Conservation (phyloP, 30 jellyfish, hydroid and myxozoan species). For the Aurelia aurita complex sp. Pacific region DNA sequence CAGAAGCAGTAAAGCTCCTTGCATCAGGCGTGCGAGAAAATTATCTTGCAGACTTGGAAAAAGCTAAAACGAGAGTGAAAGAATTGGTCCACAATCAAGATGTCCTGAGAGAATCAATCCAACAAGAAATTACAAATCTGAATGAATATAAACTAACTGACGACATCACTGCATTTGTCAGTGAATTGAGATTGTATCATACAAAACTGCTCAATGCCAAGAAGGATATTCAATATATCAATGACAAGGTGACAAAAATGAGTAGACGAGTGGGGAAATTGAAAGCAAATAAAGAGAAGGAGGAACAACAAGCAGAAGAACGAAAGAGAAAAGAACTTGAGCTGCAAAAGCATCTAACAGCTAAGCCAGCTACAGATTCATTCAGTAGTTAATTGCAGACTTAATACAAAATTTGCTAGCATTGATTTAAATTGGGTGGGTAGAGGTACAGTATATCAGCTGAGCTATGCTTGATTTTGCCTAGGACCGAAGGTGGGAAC, state of each 20-base stretch:
- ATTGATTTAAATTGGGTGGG: neutral
- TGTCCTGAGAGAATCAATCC: slow-evolving; percentile 64
- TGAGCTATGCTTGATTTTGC: too few relatives aligned
- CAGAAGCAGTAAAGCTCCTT: neutral
- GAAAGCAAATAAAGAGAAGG: slow-evolving; percentile 45
- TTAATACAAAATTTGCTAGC: neutral
- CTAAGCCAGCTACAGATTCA: slow-evolving; percentile 72
- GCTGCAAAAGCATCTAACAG: slow-evolving; percentile 69
- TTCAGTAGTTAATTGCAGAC: slow-evolving; percentile 4
- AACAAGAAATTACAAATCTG: slow-evolving; percentile 64
- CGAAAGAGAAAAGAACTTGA: slow-evolving; percentile 60
- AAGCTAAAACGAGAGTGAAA: slow-evolving; percentile 38
- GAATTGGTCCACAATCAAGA: slow-evolving; percentile 67
- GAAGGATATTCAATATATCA: slow-evolving; percentile 45
- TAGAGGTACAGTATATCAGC: too few relatives aligned
- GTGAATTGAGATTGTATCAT: slow-evolving; percentile 50
- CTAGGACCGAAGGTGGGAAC: too few relatives aligned
- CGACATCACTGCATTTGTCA: slow-evolving; percentile 41
- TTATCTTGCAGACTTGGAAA: slow-evolving; percentile 20
- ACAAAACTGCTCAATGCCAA: slow-evolving; percentile 31
- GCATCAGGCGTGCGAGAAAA: slow-evolving; percentile 31
- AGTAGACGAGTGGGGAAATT: slow-evolving; percentile 33
- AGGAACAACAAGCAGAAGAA: slow-evolving; percentile 61
- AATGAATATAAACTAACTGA: slow-evolving; percentile 52
- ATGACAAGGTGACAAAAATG: slow-evolving; percentile 63